A percentile compares a stretch with the other conserved stretches of the same genome.
Conservation (phyloP, 2,888 invertebrate genomes). For the Timema cristinae region DNA sequence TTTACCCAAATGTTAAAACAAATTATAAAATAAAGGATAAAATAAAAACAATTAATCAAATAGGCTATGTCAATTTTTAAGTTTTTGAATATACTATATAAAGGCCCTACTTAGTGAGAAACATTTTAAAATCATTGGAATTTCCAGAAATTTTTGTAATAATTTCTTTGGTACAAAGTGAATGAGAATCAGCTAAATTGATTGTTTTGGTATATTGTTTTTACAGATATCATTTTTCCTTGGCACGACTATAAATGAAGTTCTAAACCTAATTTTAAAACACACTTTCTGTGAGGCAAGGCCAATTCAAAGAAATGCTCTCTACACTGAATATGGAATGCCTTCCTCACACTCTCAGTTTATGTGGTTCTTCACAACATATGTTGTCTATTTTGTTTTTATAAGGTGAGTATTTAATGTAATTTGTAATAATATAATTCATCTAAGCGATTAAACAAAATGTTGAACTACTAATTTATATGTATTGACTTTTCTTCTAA, state of each 20-base stretch:
- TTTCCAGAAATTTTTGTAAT: no score
- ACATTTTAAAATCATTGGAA: no score
- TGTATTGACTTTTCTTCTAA: no score
- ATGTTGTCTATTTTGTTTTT: slow-evolving; percentile 78
- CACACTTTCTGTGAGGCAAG: slow-evolving; percentile 75
- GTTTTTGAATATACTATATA: no score
- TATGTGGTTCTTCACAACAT: slow-evolving; percentile 86
- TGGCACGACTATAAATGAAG: slow-evolving; percentile 74
- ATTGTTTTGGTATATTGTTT: slow-evolving; percentile 28
- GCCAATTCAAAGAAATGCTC: slow-evolving; percentile 63
- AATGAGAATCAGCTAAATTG: slow-evolving; percentile 12
- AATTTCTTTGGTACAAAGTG: no score
- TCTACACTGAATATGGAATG: slow-evolving; percentile 81
- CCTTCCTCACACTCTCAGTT: slow-evolving; percentile 90
- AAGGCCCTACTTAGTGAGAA: no score
- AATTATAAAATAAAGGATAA: no score
- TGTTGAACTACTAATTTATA: no score
- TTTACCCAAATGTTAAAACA: no score
- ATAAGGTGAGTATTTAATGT: slow-evolving; percentile 61
- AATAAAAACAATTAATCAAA: no score
- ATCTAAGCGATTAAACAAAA: no score
- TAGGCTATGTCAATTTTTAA: no score
- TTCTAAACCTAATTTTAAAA: slow-evolving; percentile 74
- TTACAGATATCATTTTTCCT: slow-evolving; percentile 79
- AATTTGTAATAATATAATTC: slow-evolving; percentile 9